Evolutionary conservation across 2,888 invertebrate genomes (phyloP).

Genomic region (Poecilus cupreus): DNA sequence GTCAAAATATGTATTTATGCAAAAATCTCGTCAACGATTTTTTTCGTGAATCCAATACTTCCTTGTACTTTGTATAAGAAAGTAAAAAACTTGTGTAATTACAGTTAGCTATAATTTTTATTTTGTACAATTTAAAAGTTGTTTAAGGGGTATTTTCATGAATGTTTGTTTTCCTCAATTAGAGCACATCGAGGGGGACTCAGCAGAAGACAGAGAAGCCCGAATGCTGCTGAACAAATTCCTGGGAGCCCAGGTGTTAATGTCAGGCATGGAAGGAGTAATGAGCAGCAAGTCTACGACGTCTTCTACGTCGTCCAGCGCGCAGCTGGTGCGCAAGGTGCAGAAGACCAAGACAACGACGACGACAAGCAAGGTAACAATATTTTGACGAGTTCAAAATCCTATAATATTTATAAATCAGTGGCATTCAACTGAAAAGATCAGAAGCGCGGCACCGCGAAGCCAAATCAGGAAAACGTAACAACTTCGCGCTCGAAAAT

Average conservation of each 20-base stretch:
- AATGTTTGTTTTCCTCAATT: neutral
- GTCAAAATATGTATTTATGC: too few species aligned
- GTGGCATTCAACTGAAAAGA: neutral
- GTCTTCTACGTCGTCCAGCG: constrained; percentile 58
- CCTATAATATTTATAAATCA: neutral
- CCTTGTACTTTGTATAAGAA: too few species aligned
- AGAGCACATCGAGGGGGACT: constrained; percentile 81
- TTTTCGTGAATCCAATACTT: too few species aligned
- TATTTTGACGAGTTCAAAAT: neutral
- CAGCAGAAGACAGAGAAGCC: constrained; percentile 81
- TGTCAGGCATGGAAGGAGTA: constrained; percentile 83
- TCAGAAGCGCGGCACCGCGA: neutral
- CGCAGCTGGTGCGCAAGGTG: constrained; percentile 50
- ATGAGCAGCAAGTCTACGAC: constrained; percentile 63
- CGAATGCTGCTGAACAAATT: constrained; percentile 88
- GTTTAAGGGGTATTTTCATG: too few species aligned
- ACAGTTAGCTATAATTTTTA: too few species aligned
- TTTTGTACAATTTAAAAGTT: too few species aligned
- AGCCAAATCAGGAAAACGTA: constrained; percentile 11
- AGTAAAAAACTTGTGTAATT: too few species aligned
- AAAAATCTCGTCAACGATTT: too few species aligned
- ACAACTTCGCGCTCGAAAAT: constrained; percentile 42
- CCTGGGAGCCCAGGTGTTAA: constrained; percentile 86
- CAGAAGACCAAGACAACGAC: constrained; percentile 63
- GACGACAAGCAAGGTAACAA: constrained; percentile 39